Evolutionary conservation across 2,797 vertebrate genomes (phyloP).

Genomic region (Siniperca scherzeri): DNA sequence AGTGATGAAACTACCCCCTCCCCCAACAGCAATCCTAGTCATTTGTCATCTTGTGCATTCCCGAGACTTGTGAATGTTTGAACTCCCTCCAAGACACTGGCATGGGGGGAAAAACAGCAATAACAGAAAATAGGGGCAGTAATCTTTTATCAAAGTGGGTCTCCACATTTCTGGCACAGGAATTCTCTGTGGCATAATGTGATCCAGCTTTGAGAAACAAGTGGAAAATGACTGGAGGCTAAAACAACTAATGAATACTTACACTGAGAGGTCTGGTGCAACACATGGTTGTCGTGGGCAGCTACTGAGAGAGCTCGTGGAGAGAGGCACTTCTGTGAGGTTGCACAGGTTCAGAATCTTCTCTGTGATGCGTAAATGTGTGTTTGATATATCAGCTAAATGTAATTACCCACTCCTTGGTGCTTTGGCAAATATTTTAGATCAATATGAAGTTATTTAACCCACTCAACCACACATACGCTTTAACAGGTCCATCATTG

Average conservation of each 20-base stretch:
- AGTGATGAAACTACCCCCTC: background rate
- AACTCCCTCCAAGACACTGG: slow-evolving; percentile 71
- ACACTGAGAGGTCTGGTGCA: slow-evolving; percentile 76
- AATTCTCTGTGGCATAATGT: slow-evolving; percentile 83
- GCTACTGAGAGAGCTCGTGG: slow-evolving; percentile 71
- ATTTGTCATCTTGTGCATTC: slow-evolving; percentile 66
- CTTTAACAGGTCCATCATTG: background rate
- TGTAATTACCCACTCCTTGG: background rate
- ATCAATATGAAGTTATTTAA: slow-evolving; percentile 8
- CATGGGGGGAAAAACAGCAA: slow-evolving; percentile 56
- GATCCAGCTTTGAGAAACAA: slow-evolving; percentile 86
- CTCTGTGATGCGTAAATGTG: slow-evolving; percentile 28
- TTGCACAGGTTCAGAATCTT: slow-evolving; percentile 32
- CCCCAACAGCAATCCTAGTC: slow-evolving; percentile 26
- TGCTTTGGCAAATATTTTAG: slow-evolving; percentile 30
- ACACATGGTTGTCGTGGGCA: slow-evolving; percentile 79
- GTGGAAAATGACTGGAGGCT: slow-evolving; percentile 86
- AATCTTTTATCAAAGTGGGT: slow-evolving; percentile 84
- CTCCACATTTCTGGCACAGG: slow-evolving; percentile 72
- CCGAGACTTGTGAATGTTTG: slow-evolving; percentile 69
- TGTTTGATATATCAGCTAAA: slow-evolving; percentile 14
- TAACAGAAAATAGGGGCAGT: slow-evolving; percentile 72
- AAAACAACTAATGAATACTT: slow-evolving; percentile 84
- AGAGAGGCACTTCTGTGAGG: slow-evolving; percentile 47
- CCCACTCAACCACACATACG: background rate